Evolutionary conservation across 2,113 vertebrate species (phyloP).

Genomic region (Uria lomvia): DNA sequence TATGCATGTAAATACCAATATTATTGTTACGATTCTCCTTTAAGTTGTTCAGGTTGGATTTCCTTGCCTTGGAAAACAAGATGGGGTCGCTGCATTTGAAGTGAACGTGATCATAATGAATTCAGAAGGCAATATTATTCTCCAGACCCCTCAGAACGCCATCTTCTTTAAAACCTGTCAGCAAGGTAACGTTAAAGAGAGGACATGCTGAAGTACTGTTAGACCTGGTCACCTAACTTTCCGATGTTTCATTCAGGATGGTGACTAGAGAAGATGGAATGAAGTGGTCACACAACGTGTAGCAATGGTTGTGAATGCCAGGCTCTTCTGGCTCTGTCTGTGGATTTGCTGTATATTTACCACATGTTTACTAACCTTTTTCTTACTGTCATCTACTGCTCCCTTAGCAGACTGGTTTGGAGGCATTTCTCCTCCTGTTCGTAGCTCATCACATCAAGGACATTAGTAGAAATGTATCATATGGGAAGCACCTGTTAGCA

Average conservation of each 20-base stretch:
- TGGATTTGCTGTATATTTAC: neutral
- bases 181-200: slow-evolving; percentile 75
- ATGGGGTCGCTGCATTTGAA: slow-evolving; percentile 88
- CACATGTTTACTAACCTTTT: neutral
- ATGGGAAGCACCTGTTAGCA: neutral
- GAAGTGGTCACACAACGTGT: neutral
- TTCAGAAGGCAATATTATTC: slow-evolving; percentile 83
- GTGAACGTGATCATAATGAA: slow-evolving; percentile 88
- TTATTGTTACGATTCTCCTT: neutral
- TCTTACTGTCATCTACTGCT: neutral
- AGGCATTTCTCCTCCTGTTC: neutral
- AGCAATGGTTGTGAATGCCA: neutral
- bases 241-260: neutral
- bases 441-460: neutral
- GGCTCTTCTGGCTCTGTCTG: neutral
- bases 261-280: neutral
- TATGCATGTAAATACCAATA: neutral
- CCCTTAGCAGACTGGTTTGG: neutral
- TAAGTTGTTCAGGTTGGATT: slow-evolving; percentile 88
- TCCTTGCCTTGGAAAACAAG: slow-evolving; percentile 87
- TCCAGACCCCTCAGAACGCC: slow-evolving; percentile 87
- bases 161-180: slow-evolving; percentile 94
- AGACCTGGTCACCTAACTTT: neutral
- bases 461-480: neutral
- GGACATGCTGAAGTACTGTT: neutral